A percentile compares a stretch with the other conserved stretches of the same genome.
These are phyloP conservation scores for Acanthisitta chloris DNA, from an alignment of 2,113 vertebrate genomes.

Conservation along the genomic window DNA sequence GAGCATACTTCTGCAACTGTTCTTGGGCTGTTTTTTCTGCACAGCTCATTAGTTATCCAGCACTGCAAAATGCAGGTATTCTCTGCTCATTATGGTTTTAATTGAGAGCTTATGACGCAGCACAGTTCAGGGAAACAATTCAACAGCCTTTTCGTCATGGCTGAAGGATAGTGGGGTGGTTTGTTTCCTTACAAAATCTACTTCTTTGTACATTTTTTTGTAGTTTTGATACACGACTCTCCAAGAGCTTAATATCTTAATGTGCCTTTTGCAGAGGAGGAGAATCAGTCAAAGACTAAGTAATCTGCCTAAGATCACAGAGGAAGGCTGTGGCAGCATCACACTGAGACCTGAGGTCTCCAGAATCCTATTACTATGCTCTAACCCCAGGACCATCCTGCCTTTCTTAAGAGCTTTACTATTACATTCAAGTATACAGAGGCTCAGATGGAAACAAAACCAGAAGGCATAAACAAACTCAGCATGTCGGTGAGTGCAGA, in stretches of 20 bases:
- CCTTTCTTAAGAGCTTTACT: constrained; percentile 35
- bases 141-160: not conserved
- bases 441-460: not conserved
- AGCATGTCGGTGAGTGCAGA: not conserved
- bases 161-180: not conserved
- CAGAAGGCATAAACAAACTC: not conserved
- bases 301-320: constrained; percentile 35
- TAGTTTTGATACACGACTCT: not conserved
- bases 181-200: not conserved
- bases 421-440: not conserved
- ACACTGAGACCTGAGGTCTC: constrained; percentile 12
- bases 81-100: not conserved
- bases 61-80: not conserved
- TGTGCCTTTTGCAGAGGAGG: constrained; percentile 18
- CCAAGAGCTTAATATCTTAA: constrained; percentile 27
- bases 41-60: constrained; percentile 25
- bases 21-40: not conserved
- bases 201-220: not conserved
- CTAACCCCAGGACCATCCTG: constrained; percentile 7
- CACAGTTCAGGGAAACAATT: not conserved
- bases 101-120: constrained; percentile 2
- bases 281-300: constrained; percentile 30
- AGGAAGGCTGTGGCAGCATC: constrained; percentile 16
- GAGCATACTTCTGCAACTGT: not conserved
- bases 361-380: constrained; percentile 37